These are phyloP conservation scores for Protomyctophum bolini DNA, from an alignment of 2,113 vertebrate genomes.

Conservation along the genomic window DNA sequence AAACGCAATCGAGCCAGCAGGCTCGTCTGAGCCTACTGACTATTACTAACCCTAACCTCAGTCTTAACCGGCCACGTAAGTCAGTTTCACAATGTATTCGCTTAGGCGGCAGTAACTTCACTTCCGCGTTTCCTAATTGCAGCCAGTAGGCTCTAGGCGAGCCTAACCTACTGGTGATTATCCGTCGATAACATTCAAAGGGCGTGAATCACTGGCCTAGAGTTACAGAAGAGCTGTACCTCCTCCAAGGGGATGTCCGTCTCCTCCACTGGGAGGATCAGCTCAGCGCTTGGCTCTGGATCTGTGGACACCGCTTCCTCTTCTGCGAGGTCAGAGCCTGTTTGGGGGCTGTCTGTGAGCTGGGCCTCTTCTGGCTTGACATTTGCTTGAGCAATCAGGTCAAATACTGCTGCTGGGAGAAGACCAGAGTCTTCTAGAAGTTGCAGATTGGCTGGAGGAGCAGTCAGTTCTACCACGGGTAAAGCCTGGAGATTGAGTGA, in stretches of 20 bases:
- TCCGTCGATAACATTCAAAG: too few relatives aligned
- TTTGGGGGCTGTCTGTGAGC: conserved; percentile 4
- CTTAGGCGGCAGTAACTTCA: too few relatives aligned
- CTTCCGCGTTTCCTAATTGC: too few relatives aligned
- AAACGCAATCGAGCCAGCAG: too few relatives aligned
- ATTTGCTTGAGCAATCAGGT: conserved; percentile 62
- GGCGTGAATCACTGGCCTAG: too few relatives aligned
- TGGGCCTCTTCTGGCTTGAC: conserved; percentile 40
- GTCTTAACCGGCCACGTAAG: too few relatives aligned
- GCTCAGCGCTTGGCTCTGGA: conserved; percentile 60
- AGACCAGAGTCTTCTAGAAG: conserved; percentile 39
- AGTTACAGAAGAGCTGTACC: conserved; percentile 66
- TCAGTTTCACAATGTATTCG: too few relatives aligned
- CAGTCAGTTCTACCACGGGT: conserved; percentile 11
- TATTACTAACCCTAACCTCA: too few relatives aligned
- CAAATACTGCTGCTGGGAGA: conserved; percentile 26
- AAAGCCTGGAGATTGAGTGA: conserved; percentile 17
- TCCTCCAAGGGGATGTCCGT: conserved; percentile 81
- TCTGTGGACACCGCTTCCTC: conserved; percentile 12
- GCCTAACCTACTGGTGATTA: too few relatives aligned
- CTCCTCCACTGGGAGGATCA: conserved; percentile 57
- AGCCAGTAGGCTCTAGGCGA: too few relatives aligned
- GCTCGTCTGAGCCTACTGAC: too few relatives aligned
- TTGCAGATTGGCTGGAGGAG: conserved; percentile 14
- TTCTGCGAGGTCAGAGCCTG: conserved; percentile 17